Percentiles rank a stretch among this genome's conserved stretches.
Conservation (phyloP, 1,140 invertebrate genomes). For the Micrasema minimum region DNA sequence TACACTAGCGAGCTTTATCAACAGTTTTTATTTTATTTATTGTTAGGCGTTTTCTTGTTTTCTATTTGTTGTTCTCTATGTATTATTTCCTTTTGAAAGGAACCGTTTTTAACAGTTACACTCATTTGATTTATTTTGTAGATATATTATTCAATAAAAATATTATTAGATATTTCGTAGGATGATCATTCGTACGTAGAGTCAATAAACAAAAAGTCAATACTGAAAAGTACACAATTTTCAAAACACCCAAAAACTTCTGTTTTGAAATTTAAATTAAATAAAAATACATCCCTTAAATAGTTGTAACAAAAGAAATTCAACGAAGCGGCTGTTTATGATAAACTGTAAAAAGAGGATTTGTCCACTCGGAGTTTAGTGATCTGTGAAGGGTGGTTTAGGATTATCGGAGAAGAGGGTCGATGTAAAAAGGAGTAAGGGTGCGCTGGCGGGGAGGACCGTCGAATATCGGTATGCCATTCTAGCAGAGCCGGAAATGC, state of each 20-base stretch:
- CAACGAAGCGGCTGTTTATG: conserved; percentile 38
- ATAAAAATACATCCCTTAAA: neutral
- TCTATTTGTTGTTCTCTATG: neutral
- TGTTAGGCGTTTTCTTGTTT: conserved; percentile 12
- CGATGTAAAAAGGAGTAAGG: neutral
- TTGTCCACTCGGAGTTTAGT: conserved; percentile 33
- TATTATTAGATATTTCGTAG: too few species aligned
- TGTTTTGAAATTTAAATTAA: neutral
- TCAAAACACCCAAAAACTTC: too few species aligned
- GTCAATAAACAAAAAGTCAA: too few species aligned
- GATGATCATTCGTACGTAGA: too few species aligned
- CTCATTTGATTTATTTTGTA: too few species aligned
- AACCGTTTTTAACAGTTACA: too few species aligned
- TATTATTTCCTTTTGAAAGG: too few species aligned
- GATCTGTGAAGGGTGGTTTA: conserved; percentile 48
- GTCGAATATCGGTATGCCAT: conserved; percentile 47
- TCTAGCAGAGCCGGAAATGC: conserved; percentile 42
- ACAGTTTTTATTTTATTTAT: conserved; percentile 21
- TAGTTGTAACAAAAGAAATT: conserved; percentile 19
- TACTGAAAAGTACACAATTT: too few species aligned
- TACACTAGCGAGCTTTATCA: conserved; percentile 23
- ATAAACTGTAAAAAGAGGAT: conserved; percentile 38
- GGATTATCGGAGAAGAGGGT: conserved; percentile 21
- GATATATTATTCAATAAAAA: too few species aligned
- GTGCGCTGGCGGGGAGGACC: conserved; percentile 14